Conservation (phyloP, 2,113 vertebrate species). For the Archocentrus centrarchus region DNA sequence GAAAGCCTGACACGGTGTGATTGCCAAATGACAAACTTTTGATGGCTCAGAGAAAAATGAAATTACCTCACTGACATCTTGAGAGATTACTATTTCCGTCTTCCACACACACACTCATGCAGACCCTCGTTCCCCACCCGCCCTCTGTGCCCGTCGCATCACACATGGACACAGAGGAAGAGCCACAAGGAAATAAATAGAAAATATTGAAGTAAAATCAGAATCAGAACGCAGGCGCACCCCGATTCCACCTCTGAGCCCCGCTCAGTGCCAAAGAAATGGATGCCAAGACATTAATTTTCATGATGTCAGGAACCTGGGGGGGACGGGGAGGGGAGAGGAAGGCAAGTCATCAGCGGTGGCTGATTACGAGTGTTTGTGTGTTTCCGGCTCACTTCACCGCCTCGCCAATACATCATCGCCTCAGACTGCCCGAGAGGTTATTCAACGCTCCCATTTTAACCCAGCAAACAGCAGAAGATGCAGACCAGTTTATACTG, state of each 20-base stretch:
- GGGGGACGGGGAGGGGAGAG: neutral
- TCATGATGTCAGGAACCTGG: conserved; percentile 37
- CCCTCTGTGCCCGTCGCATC: conserved; percentile 13
- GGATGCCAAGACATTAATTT: conserved; percentile 53
- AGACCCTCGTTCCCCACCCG: neutral
- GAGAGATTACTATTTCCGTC: conserved; percentile 55
- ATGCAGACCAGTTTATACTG: neutral
- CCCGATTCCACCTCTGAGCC: conserved; percentile 46
- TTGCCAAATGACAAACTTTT: conserved; percentile 76
- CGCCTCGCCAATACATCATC: neutral
- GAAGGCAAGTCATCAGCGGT: conserved; percentile 46
- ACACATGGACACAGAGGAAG: conserved; percentile 13
- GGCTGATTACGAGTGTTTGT: conserved; percentile 56
- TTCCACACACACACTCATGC: conserved; percentile 10
- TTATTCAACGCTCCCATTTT: conserved; percentile 21
- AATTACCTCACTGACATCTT: conserved; percentile 65
- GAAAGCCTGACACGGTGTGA: conserved; percentile 56
- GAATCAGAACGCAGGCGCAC: neutral
- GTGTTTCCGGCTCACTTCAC: conserved; percentile 23
- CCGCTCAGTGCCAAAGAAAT: conserved; percentile 38
- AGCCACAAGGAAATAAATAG: conserved; percentile 37
- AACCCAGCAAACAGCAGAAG: neutral
- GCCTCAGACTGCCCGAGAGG: conserved; percentile 5
- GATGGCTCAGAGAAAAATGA: conserved; percentile 67
- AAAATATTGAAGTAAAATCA: conserved; percentile 49